Evolutionary conservation across 2,888 invertebrate genomes (phyloP), one percentile per base, ranked within the genome.

Genomic region (Amblyjoppa proteus): DNA sequence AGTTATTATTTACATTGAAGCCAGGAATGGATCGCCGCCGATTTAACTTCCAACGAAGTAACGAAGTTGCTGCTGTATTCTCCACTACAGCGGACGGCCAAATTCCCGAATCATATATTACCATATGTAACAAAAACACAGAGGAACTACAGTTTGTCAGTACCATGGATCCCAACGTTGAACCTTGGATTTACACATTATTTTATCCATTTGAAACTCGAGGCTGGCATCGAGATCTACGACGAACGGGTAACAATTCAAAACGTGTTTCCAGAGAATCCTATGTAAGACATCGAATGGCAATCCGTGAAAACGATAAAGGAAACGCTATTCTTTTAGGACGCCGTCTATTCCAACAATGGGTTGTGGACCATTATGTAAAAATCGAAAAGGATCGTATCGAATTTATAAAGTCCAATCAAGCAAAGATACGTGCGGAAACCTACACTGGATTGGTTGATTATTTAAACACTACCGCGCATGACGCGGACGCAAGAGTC

Each of bases 21-120:
- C 20, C 53, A 53, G 51, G 51, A 0, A 51, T 51, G 51, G 51
- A 51, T 51, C 16, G 51, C 51, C 51, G 68, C 25, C 41, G 71
- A 64, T 83, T n/a, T 64, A 45, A 69, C n/a, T 78, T 49, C 9
- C 49, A 49, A 51, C 51, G 16, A 51, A n/a, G 51, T 16, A 51
- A 51, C 51, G 51, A 51, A 51, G 51, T 51, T n/a, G 51, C 51
- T 51, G 51, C 53, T n/a, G 34, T 78, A 53, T 88, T 87, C 84
- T 83, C 84, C 16, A 88, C 86, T 11, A 84, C 80, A 6, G 88
- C 87, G 70, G 85, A 88, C 77, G 85, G 87, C 4, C 83, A 88
- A 38, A 88, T 88, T 74, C 87, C 87, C 3, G 6, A 53, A 53
- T 81, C 82, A 11, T 88, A 82, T 68, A 87, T 88, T 28, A 83